phyloP scores from a whole-genome alignment of 2,888 invertebrate genomes.

The Ligdia adustata region DNA sequence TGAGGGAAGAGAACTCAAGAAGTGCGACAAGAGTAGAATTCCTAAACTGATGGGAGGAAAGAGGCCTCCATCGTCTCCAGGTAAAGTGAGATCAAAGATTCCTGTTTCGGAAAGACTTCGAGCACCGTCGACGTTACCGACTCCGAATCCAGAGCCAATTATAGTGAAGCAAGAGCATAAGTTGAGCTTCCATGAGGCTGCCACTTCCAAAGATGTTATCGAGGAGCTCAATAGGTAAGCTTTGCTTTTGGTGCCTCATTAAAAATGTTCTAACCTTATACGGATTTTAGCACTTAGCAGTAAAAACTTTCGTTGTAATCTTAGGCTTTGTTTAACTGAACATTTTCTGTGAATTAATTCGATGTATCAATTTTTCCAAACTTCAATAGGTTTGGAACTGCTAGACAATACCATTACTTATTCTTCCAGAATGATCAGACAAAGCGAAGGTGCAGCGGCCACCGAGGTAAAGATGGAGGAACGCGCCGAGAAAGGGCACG shows the following conservation, averaged over 20 bases:
- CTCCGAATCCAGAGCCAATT: conserved; percentile 60
- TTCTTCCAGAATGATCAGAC: conserved; percentile 72
- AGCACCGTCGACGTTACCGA: conserved; percentile 44
- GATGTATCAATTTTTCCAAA: too few species aligned
- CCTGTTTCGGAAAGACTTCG: conserved; percentile 64
- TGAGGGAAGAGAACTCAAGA: conserved; percentile 61
- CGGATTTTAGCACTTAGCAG: too few species aligned
- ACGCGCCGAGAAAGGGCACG: conserved; percentile 41
- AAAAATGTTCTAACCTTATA: too few species aligned
- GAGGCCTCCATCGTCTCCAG: conserved; percentile 76
- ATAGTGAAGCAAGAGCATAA: conserved; percentile 83
- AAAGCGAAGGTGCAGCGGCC: conserved; percentile 60
- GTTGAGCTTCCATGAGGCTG: conserved; percentile 88
- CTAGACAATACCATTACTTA: background rate
- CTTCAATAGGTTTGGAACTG: too few species aligned
- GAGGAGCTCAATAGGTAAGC: conserved; percentile 87
- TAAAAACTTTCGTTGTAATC: too few species aligned
- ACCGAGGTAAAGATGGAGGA: conserved; percentile 47
- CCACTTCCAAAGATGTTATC: conserved; percentile 90
- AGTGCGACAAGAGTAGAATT: conserved; percentile 81
- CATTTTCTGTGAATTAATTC: too few species aligned
- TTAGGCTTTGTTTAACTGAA: too few species aligned
- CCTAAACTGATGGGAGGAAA: conserved; percentile 79
- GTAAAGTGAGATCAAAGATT: conserved; percentile 67
- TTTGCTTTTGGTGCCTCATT: too few species aligned